Percentiles rank a stretch among this genome's conserved stretches.
Evolutionary conservation across 2,113 vertebrate genomes (phyloP).

Genomic region (Podiceps cristatus): DNA sequence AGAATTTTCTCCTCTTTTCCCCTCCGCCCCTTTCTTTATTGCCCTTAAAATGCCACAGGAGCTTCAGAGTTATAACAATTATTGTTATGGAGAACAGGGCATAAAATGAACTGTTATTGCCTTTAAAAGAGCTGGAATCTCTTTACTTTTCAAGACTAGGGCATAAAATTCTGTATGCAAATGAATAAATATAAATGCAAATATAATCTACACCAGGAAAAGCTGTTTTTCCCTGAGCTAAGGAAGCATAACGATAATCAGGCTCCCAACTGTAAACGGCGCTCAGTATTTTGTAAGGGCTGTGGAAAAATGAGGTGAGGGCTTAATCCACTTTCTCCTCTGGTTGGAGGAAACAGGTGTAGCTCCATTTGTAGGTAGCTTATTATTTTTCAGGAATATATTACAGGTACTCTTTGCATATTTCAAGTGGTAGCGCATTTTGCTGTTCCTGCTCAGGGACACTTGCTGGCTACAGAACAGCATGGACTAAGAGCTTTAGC

Average conservation of each 20-base stretch:
- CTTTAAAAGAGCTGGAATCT: conserved; percentile 76
- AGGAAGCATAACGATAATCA: conserved; percentile 54
- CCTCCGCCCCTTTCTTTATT: conserved; percentile 62
- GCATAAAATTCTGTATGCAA: conserved; percentile 71
- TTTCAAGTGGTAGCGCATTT: neutral
- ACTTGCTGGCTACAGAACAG: neutral
- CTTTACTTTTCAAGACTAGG: conserved; percentile 69
- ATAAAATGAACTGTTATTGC: conserved; percentile 81
- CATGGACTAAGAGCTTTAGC: neutral
- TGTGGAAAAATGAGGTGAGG: neutral
- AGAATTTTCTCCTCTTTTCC: conserved; percentile 53
- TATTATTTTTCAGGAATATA: conserved; percentile 18
- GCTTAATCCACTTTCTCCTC: conserved; percentile 33
- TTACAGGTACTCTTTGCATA: neutral
- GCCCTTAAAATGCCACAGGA: conserved; percentile 75
- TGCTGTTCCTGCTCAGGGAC: neutral
- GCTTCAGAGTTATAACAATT: conserved; percentile 75
- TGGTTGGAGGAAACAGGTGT: conserved; percentile 25
- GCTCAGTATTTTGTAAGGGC: conserved; percentile 11
- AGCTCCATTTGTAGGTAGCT: conserved; percentile 14
- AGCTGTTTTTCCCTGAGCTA: conserved; percentile 65
- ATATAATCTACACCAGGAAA: conserved; percentile 58
- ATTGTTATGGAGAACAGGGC: conserved; percentile 77
- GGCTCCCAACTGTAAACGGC: neutral
- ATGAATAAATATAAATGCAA: conserved; percentile 74